A percentile compares a stretch with the other conserved stretches of the same genome.
Evolutionary conservation across 1,140 invertebrate genomes (phyloP).

Genomic region (Heliconius hermathena): DNA sequence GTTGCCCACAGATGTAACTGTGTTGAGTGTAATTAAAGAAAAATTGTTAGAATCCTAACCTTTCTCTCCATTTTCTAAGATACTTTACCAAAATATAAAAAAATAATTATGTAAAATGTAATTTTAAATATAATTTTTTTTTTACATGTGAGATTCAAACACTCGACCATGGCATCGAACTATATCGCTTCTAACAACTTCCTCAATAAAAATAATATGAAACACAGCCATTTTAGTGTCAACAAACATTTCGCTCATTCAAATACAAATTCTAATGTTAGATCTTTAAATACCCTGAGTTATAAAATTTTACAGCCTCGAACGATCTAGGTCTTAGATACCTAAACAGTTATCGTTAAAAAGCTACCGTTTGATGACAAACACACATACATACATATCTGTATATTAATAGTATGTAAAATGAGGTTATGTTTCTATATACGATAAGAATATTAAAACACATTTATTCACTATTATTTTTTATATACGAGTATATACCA

Average conservation of each 20-base stretch:
- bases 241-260: constrained; percentile 3
- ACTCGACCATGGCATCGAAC: neutral
- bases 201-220: neutral
- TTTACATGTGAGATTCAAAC: no score
- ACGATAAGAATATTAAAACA: neutral
- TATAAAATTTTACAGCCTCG: constrained; percentile 28
- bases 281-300: constrained; percentile 18
- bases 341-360: constrained; percentile 9
- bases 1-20: no score
- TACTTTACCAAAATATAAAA: no score
- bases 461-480: no score
- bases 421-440: constrained; percentile 18
- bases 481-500: no score
- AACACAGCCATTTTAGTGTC: neutral
- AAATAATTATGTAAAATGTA: no score
- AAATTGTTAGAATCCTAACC: no score
- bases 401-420: neutral
- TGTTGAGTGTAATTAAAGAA: no score
- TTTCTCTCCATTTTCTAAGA: no score
- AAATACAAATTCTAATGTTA: constrained; percentile 24
- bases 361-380: constrained; percentile 21
- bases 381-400: constrained; percentile 4
- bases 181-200: no score
- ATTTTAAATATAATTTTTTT: no score
- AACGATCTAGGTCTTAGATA: constrained; percentile 18